Evolutionary conservation across 2,797 vertebrate species (phyloP), one percentile per base, ranked within the genome.

Genomic region (Anguilla megastoma): DNA sequence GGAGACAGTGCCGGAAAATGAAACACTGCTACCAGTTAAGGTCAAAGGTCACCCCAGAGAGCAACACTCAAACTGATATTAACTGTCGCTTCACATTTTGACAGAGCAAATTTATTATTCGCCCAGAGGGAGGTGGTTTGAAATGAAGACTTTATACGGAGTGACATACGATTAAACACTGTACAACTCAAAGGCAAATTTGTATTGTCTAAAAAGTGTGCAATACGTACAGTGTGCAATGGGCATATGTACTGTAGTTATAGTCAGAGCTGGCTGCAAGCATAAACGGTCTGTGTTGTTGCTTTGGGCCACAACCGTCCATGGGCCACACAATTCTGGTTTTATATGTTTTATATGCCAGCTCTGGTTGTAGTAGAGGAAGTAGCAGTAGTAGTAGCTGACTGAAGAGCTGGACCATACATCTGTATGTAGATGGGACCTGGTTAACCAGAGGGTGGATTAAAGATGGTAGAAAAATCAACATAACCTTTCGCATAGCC

Each of bases 61-160:
- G 86, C 88, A 69, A 88, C 90, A 90, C 71, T 92, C 84, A 90
- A 89, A 33, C 18, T 63, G 54, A 82, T 63, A 89, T 91, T 89
- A 88, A 91, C 89, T 87, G 89, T 92, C 88, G 89, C 88, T 89
- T 89, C 88, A 85, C 76, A 91, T 91, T 92, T 87, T 86, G 89
- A 87, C 76, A 84, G 33, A 50, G 50, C 87, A 88, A 89, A 91
- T 94, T 91, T 91, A 90, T 92, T 92, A 93, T 94, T 91, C 91
- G 86, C 88, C 85, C 94, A 94, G 95, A 93, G 91, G 91, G 91
- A 91, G 90, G 91, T 88, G 89, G 91, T 89, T 88, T 92, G 90
- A 89, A 88, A 94, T 95, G 90, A 94, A 91, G 88, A 92, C 89
- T 89, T 91, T 86, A 87, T 14, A 88, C 91, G 88, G 85, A 91